Percentiles rank a stretch among this genome's conserved stretches.
Conservation (phyloP, 1,140 invertebrate genomes). For the Drosophila parvula region DNA sequence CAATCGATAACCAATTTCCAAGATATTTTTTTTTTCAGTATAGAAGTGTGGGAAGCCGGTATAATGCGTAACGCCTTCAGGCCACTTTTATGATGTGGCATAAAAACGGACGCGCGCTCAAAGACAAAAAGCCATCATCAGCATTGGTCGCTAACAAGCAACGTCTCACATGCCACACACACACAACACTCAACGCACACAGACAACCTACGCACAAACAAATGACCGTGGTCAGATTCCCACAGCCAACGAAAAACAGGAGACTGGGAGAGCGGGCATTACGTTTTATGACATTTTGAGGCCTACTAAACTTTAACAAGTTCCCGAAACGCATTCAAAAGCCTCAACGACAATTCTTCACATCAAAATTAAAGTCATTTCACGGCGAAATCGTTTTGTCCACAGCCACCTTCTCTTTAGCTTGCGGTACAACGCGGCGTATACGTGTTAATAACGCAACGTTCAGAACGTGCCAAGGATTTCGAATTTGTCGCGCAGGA, state of each 20-base stretch:
- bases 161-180: slow-evolving; percentile 14
- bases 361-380: slow-evolving; percentile 71
- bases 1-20: not conserved
- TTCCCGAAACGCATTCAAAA: slow-evolving; percentile 56
- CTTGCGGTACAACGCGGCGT: slow-evolving; percentile 26
- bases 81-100: slow-evolving; percentile 71
- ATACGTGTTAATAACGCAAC: slow-evolving; percentile 77
- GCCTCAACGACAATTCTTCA: slow-evolving; percentile 46
- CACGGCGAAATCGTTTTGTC: slow-evolving; percentile 32
- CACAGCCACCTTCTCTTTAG: not conserved
- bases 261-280: slow-evolving; percentile 43
- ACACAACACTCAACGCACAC: slow-evolving; percentile 13
- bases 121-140: slow-evolving; percentile 79
- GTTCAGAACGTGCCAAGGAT: slow-evolving; percentile 66
- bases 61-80: slow-evolving; percentile 68
- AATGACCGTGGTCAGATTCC: slow-evolving; percentile 66
- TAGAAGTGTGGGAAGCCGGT: not conserved
- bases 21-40: slow-evolving; percentile 4
- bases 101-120: slow-evolving; percentile 67
- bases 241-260: not conserved
- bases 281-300: slow-evolving; percentile 78
- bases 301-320: slow-evolving; percentile 74
- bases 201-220: slow-evolving; percentile 39
- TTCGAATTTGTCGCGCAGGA: slow-evolving; percentile 44
- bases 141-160: slow-evolving; percentile 63